Percentiles rank a stretch among this genome's conserved stretches.
phyloP scores from a whole-genome alignment of 2,113 vertebrate genomes.

The Suncus etruscus region DNA sequence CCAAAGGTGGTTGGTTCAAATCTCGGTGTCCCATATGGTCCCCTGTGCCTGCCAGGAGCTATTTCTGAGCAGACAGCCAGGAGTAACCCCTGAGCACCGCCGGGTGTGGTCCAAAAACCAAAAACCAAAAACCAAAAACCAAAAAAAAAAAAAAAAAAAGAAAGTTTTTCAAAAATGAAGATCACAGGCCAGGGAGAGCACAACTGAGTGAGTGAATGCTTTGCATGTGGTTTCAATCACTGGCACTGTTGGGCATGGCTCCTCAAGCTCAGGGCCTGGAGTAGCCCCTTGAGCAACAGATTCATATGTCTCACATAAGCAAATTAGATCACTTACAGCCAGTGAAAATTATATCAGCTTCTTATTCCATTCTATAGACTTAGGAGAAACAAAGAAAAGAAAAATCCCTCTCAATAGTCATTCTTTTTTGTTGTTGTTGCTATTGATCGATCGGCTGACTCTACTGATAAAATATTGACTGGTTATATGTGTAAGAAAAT shows the following conservation, averaged over 20 bases:
- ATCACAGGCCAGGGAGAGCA: background rate
- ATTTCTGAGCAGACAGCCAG: too few species aligned
- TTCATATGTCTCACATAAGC: background rate
- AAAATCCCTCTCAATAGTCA: constrained; percentile 1
- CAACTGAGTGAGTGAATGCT: background rate
- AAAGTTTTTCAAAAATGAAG: background rate
- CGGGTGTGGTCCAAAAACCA: too few species aligned
- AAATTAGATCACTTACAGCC: background rate
- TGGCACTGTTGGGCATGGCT: background rate
- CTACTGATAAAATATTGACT: too few species aligned
- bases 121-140: too few species aligned
- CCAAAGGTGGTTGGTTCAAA: too few species aligned
- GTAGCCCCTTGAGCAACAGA: background rate
- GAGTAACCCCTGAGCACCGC: too few species aligned
- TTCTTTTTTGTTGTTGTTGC: background rate
- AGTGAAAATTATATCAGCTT: background rate
- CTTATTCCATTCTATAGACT: background rate
- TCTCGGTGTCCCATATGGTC: too few species aligned
- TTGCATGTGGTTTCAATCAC: too few species aligned
- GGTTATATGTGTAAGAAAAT: too few species aligned
- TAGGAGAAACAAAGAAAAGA: constrained; percentile 6
- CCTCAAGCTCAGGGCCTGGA: too few species aligned
- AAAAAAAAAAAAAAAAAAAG: constrained; percentile 2
- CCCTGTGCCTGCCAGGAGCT: too few species aligned
- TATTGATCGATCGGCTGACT: too few species aligned